phyloP scores from a whole-genome alignment of 2,113 vertebrate genomes.

The Oncorhynchus kisutch region DNA sequence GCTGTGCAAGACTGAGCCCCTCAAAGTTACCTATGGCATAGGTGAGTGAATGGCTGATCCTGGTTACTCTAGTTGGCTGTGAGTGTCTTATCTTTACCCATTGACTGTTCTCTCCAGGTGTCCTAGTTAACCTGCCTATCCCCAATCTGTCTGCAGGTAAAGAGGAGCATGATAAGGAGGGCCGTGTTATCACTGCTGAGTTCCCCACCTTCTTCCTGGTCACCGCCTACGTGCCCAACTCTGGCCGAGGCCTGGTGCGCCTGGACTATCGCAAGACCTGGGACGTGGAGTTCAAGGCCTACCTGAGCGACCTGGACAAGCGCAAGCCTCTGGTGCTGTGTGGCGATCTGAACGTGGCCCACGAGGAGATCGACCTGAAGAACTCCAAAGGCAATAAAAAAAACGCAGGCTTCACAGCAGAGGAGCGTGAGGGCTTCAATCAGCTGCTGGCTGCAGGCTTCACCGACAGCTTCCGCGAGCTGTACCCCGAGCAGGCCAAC shows the following conservation, averaged over 20 bases:
- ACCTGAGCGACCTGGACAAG: conserved; percentile 78
- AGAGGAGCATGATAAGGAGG: conserved; percentile 89
- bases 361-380: conserved; percentile 88
- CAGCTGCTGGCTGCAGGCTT: conserved; percentile 80
- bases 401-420: conserved; percentile 83
- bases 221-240: conserved; percentile 84
- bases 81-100: neutral
- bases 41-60: conserved; percentile 71
- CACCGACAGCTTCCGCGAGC: conserved; percentile 83
- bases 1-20: conserved; percentile 82
- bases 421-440: conserved; percentile 84
- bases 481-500: conserved; percentile 78
- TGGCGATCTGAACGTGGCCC: conserved; percentile 89
- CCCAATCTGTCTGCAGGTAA: conserved; percentile 72
- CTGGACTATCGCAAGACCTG: conserved; percentile 87
- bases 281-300: conserved; percentile 83
- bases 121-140: neutral
- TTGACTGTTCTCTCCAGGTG: conserved; percentile 1
- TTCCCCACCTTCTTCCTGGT: conserved; percentile 82
- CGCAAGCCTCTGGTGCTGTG: conserved; percentile 86
- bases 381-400: conserved; percentile 91
- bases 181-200: conserved; percentile 87
- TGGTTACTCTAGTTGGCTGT: neutral
- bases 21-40: conserved; percentile 86
- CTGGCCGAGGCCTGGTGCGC: conserved; percentile 81